These are phyloP conservation scores for Pitta sordida DNA, from an alignment of 2,113 vertebrate species.

Conservation along the genomic window DNA sequence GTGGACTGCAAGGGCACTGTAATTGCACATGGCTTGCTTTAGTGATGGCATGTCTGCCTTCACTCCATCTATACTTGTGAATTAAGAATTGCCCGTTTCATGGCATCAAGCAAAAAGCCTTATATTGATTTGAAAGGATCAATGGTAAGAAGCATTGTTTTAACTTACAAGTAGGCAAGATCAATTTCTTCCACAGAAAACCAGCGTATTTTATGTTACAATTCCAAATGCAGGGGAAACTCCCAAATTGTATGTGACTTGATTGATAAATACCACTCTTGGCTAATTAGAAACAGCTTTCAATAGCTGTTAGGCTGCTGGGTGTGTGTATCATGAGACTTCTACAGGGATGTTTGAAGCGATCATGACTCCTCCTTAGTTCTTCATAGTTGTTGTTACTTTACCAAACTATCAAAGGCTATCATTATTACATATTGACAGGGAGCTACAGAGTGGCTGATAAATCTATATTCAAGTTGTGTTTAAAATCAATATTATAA, in stretches of 20 bases:
- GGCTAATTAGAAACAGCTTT: not conserved
- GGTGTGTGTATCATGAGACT: not conserved
- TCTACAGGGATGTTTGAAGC: not conserved
- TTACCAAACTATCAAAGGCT: not conserved
- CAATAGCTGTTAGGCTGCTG: not conserved
- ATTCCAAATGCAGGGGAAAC: not conserved
- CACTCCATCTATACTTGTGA: not conserved
- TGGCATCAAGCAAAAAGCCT: not conserved
- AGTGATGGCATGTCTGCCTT: not conserved
- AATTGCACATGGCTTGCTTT: not conserved
- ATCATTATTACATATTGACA: not conserved
- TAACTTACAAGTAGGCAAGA: not conserved
- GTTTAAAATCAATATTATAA: slow-evolving; percentile 29
- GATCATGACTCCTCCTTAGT: not conserved
- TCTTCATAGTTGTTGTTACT: not conserved
- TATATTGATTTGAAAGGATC: slow-evolving; percentile 9
- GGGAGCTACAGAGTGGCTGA: not conserved
- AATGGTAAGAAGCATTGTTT: not conserved
- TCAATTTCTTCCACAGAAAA: not conserved
- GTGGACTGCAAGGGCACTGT: slow-evolving; percentile 19
- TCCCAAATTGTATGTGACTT: not conserved
- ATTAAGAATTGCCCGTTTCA: not conserved
- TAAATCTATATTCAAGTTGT: slow-evolving; percentile 32
- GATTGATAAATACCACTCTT: not conserved
- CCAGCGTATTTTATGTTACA: not conserved